Base-by-base conservation (phyloP, 2,797 vertebrate species). In the Streptopelia turtur region DNA sequence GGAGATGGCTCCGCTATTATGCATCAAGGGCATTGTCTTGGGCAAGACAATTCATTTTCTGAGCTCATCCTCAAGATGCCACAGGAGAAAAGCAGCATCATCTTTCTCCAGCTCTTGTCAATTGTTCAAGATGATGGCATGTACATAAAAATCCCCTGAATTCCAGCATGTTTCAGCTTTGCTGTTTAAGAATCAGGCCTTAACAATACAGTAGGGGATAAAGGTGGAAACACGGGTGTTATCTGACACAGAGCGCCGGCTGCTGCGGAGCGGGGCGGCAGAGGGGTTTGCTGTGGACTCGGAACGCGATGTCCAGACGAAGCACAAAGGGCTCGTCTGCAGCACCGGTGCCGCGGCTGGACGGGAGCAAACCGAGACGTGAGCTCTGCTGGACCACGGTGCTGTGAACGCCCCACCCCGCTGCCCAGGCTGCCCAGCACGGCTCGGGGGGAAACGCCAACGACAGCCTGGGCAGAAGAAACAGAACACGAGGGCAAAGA, bases 1-100 rank as follows among this genome's bases (percentile, higher is more conserved):
- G 1, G 94, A 49, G 60, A 64, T 63, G 82, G 94, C 87, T 94
- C 76, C 0, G 13, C 93, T 87, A 66, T 94, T 94, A 22, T 68
- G 75, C 89, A 96, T 94, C 95, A 96, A 94, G 89, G 91, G 84
- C 94, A 95, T 95, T 96, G 94, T 94, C 94, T 95, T 59, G 28
- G 0, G 71, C 2, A 10, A 94, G 91, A 91, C 84, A 87, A 85
- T 92, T 91, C 57, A 1, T 85, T 47, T 59, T 80, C 91, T 21
- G 39, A 74, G 89, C n/a, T 53, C 30, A 13, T 89, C 82, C 94
- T 76, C 84, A 83, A 31, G 82, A 83, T 23, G 72, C 82, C 72
- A 60, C 4, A 1, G 52, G 61, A 75, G 66, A 74, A 55, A 74
- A 74, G 72, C 18, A 0, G 89, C 89, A 63, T 13, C 13, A 2